A percentile compares a stretch with the other conserved stretches of the same genome.
phyloP scores from a whole-genome alignment of 2,888 invertebrate species.

The Luperina testacea region DNA sequence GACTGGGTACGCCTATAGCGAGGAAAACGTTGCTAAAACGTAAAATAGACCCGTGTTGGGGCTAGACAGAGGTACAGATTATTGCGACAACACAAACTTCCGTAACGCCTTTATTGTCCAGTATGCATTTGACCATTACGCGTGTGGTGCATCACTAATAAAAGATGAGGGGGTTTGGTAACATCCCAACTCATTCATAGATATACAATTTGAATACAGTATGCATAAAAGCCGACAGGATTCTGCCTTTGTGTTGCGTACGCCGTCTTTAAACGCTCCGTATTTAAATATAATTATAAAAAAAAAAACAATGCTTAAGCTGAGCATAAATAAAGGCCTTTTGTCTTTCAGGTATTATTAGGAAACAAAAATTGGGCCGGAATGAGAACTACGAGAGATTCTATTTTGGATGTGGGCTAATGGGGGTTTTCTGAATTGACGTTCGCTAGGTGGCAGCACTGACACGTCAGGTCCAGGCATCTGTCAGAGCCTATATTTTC shows the following conservation, averaged over 20 bases:
- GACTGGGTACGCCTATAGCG: too few relatives aligned
- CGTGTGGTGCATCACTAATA: conserved; percentile 38
- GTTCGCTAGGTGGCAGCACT: too few relatives aligned
- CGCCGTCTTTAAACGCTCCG: background rate
- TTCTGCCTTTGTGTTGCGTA: background rate
- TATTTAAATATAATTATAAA: background rate
- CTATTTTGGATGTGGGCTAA: conserved; percentile 37
- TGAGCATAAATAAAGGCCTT: background rate
- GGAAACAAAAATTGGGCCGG: conserved; percentile 27
- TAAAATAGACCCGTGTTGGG: background rate
- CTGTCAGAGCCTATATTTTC: too few relatives aligned
- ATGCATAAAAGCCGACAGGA: background rate
- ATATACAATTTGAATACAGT: conserved; percentile 9
- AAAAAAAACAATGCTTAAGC: background rate
- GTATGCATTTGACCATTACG: background rate
- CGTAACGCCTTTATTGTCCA: background rate
- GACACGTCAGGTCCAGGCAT: too few relatives aligned
- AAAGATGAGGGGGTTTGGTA: background rate
- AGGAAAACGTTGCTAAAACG: background rate
- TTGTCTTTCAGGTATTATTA: conserved; percentile 33
- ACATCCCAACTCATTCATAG: background rate
- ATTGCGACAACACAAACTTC: conserved; percentile 20
- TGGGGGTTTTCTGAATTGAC: too few relatives aligned
- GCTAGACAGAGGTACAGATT: conserved; percentile 19
- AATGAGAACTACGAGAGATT: conserved; percentile 19